Evolutionary conservation across 2,888 invertebrate genomes (phyloP), one percentile per base, ranked within the genome.

Genomic region (Megastigmus dorsalis): DNA sequence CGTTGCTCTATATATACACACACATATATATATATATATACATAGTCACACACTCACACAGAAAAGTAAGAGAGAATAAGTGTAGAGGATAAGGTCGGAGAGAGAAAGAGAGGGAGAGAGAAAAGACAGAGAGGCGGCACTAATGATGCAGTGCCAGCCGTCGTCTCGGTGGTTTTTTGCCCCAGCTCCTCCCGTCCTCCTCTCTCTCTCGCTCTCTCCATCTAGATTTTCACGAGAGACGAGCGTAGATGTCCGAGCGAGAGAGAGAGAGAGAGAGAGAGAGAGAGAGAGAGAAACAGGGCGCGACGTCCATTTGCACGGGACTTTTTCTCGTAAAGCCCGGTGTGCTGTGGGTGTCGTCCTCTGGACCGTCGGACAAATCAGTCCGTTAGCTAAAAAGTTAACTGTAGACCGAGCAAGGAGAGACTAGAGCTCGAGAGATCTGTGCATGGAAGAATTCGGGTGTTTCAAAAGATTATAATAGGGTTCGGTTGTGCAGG

Each of bases 81-180:
- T n/a, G n/a, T n/a, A n/a, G n/a, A n/a, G n/a, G n/a, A n/a, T n/a
- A n/a, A n/a, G 18, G 75, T 74, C 69, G 75, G 28, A 77, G 72
- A 79, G 75, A 75, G 63, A 4, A 77, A 74, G 81, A 79, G 75
- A 75, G 76, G 63, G 74, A 79, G 57, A 55, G 54, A 69, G 68
- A 73, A 77, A 69, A 68, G 78, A 77, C 67, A 76, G 77, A 77
- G 77, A 79, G 67, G 48, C 78, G 78, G 78, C 81, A 81, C 84
- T 85, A 85, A 85, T 84, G 85, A 84, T 83, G 81, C 82, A 80
- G 79, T 79, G 80, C 78, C 79, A 74, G 80, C 81, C 80, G 81
- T 80, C 81, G 81, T 81, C 79, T 81, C 79, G 75, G 60, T 71
- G 79, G 76, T 78, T 80, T 81, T 79, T 79, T 75, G 76, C 74